Conservation (phyloP, 2,888 invertebrate genomes). For the Busseola fusca region DNA sequence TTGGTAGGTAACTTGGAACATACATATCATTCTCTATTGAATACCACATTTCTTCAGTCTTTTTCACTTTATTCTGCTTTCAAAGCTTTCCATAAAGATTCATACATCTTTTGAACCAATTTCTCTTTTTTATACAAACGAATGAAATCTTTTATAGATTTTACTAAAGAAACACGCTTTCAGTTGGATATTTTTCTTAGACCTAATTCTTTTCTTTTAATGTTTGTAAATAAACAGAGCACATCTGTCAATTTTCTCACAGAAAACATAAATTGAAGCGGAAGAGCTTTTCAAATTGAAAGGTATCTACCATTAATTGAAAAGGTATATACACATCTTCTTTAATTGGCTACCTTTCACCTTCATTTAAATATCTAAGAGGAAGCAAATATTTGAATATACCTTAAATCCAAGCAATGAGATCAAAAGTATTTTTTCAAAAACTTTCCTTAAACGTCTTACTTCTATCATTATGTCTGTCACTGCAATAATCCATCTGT, state of each 20-base stretch:
- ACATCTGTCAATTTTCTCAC: slow-evolving; percentile 48
- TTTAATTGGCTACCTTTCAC: slow-evolving; percentile 12
- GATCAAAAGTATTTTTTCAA: background rate
- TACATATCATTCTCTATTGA: too few relatives aligned
- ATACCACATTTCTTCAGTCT: background rate
- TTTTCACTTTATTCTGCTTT: background rate
- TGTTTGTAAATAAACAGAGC: slow-evolving; percentile 25
- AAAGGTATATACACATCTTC: slow-evolving; percentile 12
- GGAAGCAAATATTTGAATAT: background rate
- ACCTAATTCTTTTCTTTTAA: slow-evolving; percentile 24
- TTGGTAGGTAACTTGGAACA: background rate
- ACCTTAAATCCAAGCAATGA: background rate
- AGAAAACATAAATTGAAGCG: slow-evolving; percentile 6
- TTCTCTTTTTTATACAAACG: background rate
- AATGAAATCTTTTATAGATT: background rate
- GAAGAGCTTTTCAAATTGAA: slow-evolving; percentile 26
- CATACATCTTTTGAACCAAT: background rate
- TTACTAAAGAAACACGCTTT: background rate
- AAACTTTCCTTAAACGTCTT: background rate
- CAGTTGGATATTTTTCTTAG: slow-evolving; percentile 13
- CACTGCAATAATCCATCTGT: background rate
- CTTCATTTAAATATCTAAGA: background rate
- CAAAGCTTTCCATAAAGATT: background rate
- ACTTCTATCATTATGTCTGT: background rate
- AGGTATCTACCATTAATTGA: slow-evolving; percentile 25